phyloP scores from a whole-genome alignment of 2,888 invertebrate genomes.

The Drosophila tripunctata region DNA sequence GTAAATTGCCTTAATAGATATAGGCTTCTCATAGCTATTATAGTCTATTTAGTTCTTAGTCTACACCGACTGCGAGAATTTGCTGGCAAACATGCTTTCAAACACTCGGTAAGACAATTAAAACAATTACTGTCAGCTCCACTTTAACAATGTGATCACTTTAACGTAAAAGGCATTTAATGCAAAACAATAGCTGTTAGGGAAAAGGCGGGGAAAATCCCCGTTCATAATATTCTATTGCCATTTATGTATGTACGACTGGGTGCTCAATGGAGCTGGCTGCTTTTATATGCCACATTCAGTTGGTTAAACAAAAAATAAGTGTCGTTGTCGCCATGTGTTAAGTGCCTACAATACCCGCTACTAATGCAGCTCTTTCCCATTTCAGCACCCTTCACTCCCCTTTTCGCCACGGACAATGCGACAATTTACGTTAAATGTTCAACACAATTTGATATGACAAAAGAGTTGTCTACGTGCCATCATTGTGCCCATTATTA shows the following conservation, averaged over 20 bases:
- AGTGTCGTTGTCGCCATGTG: constrained; percentile 35
- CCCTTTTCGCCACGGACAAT: constrained; percentile 42
- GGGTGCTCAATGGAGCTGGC: constrained; percentile 26
- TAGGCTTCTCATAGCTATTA: constrained; percentile 13
- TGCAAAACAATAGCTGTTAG: constrained; percentile 32
- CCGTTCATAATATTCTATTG: constrained; percentile 14
- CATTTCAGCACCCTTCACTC: neutral
- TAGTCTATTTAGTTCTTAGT: neutral
- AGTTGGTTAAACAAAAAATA: constrained; percentile 9
- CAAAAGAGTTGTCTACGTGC: constrained; percentile 79
- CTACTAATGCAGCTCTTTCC: neutral
- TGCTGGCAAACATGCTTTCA: constrained; percentile 30
- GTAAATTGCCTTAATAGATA: constrained; percentile 5
- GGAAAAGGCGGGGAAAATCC: neutral
- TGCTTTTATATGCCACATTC: constrained; percentile 13
- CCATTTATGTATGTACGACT: constrained; percentile 17
- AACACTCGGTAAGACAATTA: constrained; percentile 64
- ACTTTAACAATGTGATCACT: constrained; percentile 10
- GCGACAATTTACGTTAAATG: constrained; percentile 78
- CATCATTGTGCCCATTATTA: constrained; percentile 69
- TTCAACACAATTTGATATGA: constrained; percentile 75
- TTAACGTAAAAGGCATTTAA: constrained; percentile 20
- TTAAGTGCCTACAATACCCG: constrained; percentile 64
- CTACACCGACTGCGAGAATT: constrained; percentile 2
- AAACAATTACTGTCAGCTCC: constrained; percentile 45